These are phyloP conservation scores for Sinopyrophorus schimmeli DNA, from an alignment of 2,888 invertebrate species.

Conservation along the genomic window DNA sequence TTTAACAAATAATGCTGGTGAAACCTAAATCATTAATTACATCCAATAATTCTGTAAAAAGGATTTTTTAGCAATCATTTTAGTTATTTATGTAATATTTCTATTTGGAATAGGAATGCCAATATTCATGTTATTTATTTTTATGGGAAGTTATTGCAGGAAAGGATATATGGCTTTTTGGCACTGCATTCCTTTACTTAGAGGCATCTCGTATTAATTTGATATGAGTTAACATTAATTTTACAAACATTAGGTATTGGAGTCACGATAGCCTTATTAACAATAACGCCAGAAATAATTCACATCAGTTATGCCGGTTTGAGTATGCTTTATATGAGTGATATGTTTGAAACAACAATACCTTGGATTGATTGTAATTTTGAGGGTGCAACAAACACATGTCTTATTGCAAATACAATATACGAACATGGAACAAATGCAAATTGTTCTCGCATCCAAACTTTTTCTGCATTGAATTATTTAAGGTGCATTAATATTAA, in stretches of 20 bases:
- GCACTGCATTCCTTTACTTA: constrained; percentile 15
- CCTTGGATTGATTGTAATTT: constrained; percentile 15
- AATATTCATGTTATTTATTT: constrained; percentile 13
- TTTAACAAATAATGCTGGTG: neutral
- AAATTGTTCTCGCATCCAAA: neutral
- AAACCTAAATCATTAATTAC: too few relatives aligned
- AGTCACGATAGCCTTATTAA: constrained; percentile 8
- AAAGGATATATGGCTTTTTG: constrained; percentile 16
- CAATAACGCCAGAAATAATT: constrained; percentile 9
- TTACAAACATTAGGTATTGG: constrained; percentile 1
- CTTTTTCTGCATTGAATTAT: constrained; percentile 14
- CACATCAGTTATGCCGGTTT: constrained; percentile 9
- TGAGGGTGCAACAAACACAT: constrained; percentile 12
- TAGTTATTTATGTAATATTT: neutral
- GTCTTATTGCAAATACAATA: neutral
- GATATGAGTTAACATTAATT: constrained; percentile 1
- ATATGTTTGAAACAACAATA: neutral
- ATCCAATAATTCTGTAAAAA: too few relatives aligned
- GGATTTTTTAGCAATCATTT: neutral
- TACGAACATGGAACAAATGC: too few relatives aligned
- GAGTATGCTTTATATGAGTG: constrained; percentile 2
- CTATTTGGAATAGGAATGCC: constrained; percentile 8
- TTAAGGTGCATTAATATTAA: constrained; percentile 4
- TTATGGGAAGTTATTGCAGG: constrained; percentile 13
- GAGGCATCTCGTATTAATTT: constrained; percentile 10